Percentiles rank a stretch among this genome's conserved stretches.
These are phyloP conservation scores for Agriopis aurantiaria DNA, from an alignment of 2,888 invertebrate genomes.

Conservation along the genomic window DNA sequence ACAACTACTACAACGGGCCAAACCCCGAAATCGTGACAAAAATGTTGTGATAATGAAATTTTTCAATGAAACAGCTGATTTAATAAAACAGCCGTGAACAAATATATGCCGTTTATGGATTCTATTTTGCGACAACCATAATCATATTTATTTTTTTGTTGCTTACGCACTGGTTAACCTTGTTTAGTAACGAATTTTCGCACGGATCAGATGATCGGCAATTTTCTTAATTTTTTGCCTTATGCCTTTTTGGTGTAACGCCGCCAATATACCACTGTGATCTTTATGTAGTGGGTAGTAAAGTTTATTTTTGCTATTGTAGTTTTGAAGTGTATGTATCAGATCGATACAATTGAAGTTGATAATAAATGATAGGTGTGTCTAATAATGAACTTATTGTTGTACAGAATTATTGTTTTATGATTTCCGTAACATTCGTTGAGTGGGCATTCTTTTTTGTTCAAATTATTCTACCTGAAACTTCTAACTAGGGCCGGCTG, in stretches of 20 bases:
- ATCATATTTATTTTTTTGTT: constrained; percentile 48
- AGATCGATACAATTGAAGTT: constrained; percentile 37
- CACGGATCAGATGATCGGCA: constrained; percentile 67
- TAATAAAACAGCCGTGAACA: no score
- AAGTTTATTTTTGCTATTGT: constrained; percentile 2
- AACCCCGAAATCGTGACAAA: no score
- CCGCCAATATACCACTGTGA: constrained; percentile 7
- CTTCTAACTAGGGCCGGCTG: no score
- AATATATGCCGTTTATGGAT: not conserved
- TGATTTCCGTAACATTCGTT: not conserved
- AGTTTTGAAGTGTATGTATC: constrained; percentile 9
- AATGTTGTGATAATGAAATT: no score
- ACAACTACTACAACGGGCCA: no score
- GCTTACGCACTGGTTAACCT: constrained; percentile 71
- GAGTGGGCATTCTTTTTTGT: no score
- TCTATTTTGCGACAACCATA: constrained; percentile 1
- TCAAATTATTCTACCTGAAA: no score
- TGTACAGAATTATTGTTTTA: constrained; percentile 29
- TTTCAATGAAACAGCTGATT: no score
- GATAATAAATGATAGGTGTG: constrained; percentile 36
- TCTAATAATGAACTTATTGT: constrained; percentile 39
- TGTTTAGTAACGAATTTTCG: constrained; percentile 77
- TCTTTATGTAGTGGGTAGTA: constrained; percentile 9
- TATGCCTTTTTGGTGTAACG: constrained; percentile 32
- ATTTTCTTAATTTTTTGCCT: constrained; percentile 57